Conservation (phyloP, 37 sponge, comb jelly and placozoan species). For the Axinella damicornis region DNA sequence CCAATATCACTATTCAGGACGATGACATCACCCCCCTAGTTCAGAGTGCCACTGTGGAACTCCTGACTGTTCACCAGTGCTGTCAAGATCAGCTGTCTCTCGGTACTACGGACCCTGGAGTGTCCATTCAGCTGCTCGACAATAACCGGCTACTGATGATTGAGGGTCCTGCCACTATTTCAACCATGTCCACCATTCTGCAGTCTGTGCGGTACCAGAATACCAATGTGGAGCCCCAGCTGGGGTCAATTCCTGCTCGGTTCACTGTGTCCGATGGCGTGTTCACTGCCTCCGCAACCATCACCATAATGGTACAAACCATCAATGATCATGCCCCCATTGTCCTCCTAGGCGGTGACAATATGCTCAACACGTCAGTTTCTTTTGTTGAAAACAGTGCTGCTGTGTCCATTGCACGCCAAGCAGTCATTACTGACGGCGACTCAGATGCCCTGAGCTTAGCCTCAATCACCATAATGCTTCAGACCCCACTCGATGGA, state of each 20-base stretch:
- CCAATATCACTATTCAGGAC: conserved; percentile 42
- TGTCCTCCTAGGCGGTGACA: background rate
- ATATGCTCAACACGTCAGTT: conserved; percentile 5
- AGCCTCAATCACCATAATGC: conserved; percentile 23
- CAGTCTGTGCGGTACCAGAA: conserved; percentile 45
- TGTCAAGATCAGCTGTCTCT: conserved; percentile 10
- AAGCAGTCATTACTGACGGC: conserved; percentile 23
- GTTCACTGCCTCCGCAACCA: background rate
- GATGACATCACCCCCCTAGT: conserved; percentile 38
- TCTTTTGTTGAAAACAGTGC: conserved; percentile 27
- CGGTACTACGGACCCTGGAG: background rate
- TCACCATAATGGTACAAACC: background rate
- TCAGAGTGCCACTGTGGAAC: conserved; percentile 15
- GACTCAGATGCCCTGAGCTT: conserved; percentile 44
- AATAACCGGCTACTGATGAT: conserved; percentile 3
- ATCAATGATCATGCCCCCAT: conserved; percentile 46
- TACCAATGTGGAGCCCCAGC: conserved; percentile 25
- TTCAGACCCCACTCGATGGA: conserved; percentile 46
- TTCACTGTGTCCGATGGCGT: conserved; percentile 59
- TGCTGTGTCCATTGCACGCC: conserved; percentile 15
- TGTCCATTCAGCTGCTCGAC: background rate
- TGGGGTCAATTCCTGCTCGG: background rate
- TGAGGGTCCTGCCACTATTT: conserved; percentile 8
- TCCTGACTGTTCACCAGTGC: conserved; percentile 2
- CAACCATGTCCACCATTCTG: background rate